Evolutionary conservation across 2,888 invertebrate genomes (phyloP).

Genomic region (Trypoxylon attenuatum): DNA sequence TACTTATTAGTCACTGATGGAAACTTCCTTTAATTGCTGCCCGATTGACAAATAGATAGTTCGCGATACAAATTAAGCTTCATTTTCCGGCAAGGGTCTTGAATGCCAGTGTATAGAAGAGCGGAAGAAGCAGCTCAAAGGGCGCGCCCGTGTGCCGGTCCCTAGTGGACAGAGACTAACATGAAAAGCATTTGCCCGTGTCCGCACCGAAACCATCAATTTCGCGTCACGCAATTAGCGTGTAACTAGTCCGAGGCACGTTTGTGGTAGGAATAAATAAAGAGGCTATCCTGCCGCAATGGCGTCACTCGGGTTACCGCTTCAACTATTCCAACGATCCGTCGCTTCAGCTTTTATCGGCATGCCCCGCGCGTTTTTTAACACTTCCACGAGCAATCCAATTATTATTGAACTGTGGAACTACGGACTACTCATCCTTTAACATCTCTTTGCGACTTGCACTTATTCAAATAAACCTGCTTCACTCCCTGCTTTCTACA

Average conservation of each 20-base stretch:
- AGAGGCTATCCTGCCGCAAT: slow-evolving; percentile 39
- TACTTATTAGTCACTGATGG: slow-evolving; percentile 41
- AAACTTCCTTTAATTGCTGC: slow-evolving; percentile 47
- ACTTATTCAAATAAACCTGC: too few species aligned
- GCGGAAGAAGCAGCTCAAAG: slow-evolving; percentile 5
- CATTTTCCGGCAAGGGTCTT: slow-evolving; percentile 20
- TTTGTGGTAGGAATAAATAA: slow-evolving; percentile 56
- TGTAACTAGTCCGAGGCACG: slow-evolving; percentile 54
- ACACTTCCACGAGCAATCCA: slow-evolving; percentile 7
- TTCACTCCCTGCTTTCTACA: too few species aligned
- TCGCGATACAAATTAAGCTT: too few species aligned
- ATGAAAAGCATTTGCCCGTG: slow-evolving; percentile 51
- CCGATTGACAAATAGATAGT: slow-evolving; percentile 30
- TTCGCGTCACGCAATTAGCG: slow-evolving; percentile 61
- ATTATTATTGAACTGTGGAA: too few species aligned
- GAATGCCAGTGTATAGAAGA: slow-evolving; percentile 19
- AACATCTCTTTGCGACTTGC: too few species aligned
- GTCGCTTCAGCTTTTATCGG: neutral
- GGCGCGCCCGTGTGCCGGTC: slow-evolving; percentile 21
- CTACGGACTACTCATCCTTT: too few species aligned
- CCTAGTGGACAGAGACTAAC: slow-evolving; percentile 47
- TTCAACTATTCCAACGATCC: slow-evolving; percentile 7
- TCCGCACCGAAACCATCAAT: slow-evolving; percentile 62
- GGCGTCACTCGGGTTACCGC: slow-evolving; percentile 31
- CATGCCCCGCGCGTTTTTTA: slow-evolving; percentile 27